Percentiles rank a stretch among this genome's conserved stretches.
These are phyloP conservation scores for Entomobrya proxima DNA, from an alignment of 2,888 invertebrate species.

Conservation along the genomic window DNA sequence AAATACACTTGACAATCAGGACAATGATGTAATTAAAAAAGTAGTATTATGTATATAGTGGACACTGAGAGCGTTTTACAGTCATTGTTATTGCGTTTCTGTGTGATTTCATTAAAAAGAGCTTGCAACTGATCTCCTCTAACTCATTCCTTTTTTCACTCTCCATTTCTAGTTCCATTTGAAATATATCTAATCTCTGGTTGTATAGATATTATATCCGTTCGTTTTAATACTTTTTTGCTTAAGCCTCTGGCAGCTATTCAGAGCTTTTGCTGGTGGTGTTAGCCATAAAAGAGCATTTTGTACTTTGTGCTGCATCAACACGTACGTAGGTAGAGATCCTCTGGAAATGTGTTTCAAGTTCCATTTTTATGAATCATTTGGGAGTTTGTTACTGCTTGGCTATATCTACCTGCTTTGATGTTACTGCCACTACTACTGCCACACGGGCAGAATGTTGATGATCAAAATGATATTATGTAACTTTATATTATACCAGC, in stretches of 20 bases:
- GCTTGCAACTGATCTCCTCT: not conserved
- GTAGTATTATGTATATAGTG: not conserved
- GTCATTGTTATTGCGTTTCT: not conserved
- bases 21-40: conserved; percentile 48
- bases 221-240: too few species aligned
- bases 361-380: conserved; percentile 53
- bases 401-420: not conserved
- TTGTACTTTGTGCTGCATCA: conserved; percentile 18
- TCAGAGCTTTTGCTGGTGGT: not conserved
- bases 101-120: conserved; percentile 23
- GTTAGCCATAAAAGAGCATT: too few species aligned
- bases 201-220: too few species aligned
- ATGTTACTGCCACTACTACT: not conserved
- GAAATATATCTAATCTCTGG: not conserved
- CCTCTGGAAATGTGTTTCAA: conserved; percentile 33
- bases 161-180: not conserved
- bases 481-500: too few species aligned
- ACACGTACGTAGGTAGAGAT: not conserved
- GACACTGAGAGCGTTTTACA: not conserved
- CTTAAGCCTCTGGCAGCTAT: too few species aligned
- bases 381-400: conserved; percentile 43
- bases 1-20: conserved; percentile 23
- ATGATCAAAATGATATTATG: conserved; percentile 31
- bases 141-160: not conserved
- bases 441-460: not conserved